These are phyloP conservation scores for Opisthocomus hoazin DNA, from an alignment of 2,113 vertebrate genomes.

Conservation along the genomic window DNA sequence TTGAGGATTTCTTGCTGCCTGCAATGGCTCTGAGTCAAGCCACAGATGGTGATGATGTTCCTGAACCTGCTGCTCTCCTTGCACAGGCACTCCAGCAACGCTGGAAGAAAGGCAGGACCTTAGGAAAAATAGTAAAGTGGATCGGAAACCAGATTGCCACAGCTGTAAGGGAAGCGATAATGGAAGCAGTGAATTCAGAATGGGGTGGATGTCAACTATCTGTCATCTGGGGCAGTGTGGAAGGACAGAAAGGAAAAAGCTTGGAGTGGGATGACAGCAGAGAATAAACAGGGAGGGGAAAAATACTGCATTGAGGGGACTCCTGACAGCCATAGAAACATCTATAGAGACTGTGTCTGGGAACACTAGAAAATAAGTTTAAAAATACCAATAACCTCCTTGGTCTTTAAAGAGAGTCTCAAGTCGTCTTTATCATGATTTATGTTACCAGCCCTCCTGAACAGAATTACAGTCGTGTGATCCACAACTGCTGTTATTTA, in stretches of 20 bases:
- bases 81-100: background rate
- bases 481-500: constrained; percentile 33
- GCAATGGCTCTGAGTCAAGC: background rate
- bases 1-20: background rate
- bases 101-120: background rate
- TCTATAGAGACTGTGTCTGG: background rate
- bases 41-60: background rate
- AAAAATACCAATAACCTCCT: background rate
- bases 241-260: background rate
- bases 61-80: background rate
- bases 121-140: background rate
- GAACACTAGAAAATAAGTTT: background rate
- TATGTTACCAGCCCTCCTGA: background rate
- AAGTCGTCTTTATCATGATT: background rate
- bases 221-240: background rate
- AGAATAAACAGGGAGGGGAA: background rate
- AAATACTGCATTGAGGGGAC: background rate
- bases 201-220: background rate
- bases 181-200: background rate
- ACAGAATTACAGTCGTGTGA: background rate
- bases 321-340: background rate
- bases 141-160: constrained; percentile 42
- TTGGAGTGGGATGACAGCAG: background rate
- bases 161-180: constrained; percentile 9
- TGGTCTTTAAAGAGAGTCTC: background rate